These are phyloP conservation scores for Stomatorhinus ivindoensis DNA, from an alignment of 2,113 vertebrate species.

Conservation along the genomic window DNA sequence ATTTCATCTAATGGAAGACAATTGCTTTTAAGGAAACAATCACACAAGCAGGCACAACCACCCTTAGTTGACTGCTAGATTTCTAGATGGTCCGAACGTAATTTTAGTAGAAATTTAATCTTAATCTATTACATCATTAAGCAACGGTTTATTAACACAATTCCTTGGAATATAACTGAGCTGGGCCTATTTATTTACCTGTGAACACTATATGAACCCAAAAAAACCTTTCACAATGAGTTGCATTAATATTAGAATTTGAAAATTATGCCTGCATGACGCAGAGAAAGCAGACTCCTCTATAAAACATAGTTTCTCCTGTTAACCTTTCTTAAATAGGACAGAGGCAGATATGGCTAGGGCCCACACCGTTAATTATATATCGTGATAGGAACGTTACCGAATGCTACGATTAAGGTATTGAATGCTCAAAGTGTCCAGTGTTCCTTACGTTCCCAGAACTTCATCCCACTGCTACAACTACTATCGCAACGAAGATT, in stretches of 20 bases:
- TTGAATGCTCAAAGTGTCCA: not conserved
- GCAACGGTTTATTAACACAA: not conserved
- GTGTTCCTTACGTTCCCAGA: not conserved
- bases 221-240: not conserved
- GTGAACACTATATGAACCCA: not conserved
- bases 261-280: not conserved
- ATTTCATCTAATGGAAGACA: not conserved
- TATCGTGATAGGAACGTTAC: not conserved
- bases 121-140: not conserved
- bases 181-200: not conserved
- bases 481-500: not conserved
- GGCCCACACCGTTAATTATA: not conserved
- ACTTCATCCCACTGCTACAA: not conserved
- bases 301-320: not conserved
- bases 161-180: not conserved
- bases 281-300: not conserved
- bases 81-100: not conserved
- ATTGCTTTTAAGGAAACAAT: not conserved
- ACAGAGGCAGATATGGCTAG: not conserved
- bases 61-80: not conserved
- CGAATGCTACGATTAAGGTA: not conserved
- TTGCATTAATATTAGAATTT: not conserved
- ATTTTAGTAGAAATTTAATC: not conserved
- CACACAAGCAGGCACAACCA: not conserved
- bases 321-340: not conserved